Conservation (phyloP, 2,888 invertebrate species). For the Metopia argyrocephala region DNA sequence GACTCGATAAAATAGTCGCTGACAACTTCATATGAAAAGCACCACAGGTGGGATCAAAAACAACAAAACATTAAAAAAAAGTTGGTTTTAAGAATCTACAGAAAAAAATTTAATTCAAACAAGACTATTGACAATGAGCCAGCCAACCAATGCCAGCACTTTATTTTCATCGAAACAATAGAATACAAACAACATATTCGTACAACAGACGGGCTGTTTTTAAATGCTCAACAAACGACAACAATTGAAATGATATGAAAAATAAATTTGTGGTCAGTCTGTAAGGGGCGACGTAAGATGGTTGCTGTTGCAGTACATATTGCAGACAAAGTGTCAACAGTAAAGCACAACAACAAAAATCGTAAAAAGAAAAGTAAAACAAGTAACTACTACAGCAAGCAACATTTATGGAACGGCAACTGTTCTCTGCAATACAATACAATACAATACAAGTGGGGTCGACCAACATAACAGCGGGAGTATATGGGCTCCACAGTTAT, state of each 20-base stretch:
- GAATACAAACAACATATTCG: constrained; percentile 10
- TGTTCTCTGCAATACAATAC: neutral
- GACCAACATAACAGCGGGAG: no score
- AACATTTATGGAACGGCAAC: neutral
- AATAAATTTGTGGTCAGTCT: neutral
- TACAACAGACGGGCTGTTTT: constrained; percentile 18
- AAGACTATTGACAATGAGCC: constrained; percentile 50
- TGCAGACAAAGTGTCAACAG: constrained; percentile 63
- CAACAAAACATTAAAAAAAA: constrained; percentile 19
- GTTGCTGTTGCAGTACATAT: constrained; percentile 49
- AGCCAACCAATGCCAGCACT: constrained; percentile 36
- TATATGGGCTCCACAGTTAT: neutral
- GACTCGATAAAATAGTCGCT: constrained; percentile 54
- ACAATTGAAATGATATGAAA: neutral
- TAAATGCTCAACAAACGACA: constrained; percentile 6
- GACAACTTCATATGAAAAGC: constrained; percentile 54
- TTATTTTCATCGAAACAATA: neutral
- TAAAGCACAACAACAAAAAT: constrained; percentile 5
- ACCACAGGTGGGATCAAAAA: constrained; percentile 55
- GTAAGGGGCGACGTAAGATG: neutral
- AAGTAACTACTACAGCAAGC: neutral
- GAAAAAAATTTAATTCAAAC: constrained; percentile 25
- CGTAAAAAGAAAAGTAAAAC: neutral
- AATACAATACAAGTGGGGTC: no score
- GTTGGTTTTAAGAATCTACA: constrained; percentile 6